phyloP scores from a whole-genome alignment of 2,888 invertebrate genomes.

The Cosmorhoe ocellata region DNA sequence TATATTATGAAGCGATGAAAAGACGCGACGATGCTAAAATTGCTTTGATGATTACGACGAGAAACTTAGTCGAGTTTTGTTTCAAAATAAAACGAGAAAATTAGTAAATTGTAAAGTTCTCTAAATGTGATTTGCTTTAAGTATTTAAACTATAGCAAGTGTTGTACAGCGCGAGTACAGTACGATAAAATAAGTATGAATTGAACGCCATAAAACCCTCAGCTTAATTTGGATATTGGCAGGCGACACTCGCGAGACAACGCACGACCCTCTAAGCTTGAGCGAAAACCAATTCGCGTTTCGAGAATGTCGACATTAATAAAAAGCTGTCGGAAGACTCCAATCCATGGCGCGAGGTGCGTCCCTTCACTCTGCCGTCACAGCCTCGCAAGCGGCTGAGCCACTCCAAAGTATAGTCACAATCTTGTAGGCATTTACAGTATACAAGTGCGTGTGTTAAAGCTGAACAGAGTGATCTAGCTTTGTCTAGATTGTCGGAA shows the following conservation, averaged over 20 bases:
- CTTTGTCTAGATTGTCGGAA: conserved; percentile 11
- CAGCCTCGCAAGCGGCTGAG: background rate
- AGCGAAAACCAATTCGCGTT: conserved; percentile 25
- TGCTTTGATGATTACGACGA: conserved; percentile 25
- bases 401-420: background rate
- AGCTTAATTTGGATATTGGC: background rate
- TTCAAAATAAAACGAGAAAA: background rate
- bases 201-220: background rate
- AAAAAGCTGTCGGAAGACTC: conserved; percentile 22
- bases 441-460: background rate
- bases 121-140: too few species aligned
- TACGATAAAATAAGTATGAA: too few species aligned
- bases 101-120: too few species aligned
- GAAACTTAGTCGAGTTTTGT: background rate
- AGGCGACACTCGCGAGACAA: conserved; percentile 5
- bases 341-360: conserved; percentile 11
- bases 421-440: too few species aligned
- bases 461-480: background rate
- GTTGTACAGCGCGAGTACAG: too few species aligned
- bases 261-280: conserved; percentile 15
- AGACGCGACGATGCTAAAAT: conserved; percentile 28
- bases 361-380: conserved; percentile 5
- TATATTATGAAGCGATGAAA: conserved; percentile 31
- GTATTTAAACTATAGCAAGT: too few species aligned
- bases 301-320: conserved; percentile 28